These are phyloP conservation scores for Myiotriccus ornatus DNA, from an alignment of 2,797 vertebrate genomes.

Conservation along the genomic window DNA sequence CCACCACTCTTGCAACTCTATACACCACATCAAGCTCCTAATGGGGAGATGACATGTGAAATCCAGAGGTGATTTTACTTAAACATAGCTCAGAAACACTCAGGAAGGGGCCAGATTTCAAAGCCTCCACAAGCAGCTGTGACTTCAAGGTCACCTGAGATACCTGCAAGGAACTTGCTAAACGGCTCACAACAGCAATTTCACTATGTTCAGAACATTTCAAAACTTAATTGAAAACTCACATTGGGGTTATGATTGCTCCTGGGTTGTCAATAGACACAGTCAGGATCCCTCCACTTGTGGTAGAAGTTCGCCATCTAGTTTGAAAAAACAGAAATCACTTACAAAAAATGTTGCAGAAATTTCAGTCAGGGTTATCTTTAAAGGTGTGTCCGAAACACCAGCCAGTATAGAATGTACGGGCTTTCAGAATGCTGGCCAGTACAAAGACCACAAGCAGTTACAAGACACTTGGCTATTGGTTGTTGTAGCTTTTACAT, in stretches of 20 bases:
- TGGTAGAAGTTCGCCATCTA: conserved; percentile 89
- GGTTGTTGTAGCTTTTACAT: neutral
- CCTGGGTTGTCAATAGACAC: conserved; percentile 94
- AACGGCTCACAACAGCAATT: neutral
- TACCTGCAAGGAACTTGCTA: neutral
- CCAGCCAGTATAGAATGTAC: neutral
- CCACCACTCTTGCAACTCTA: neutral
- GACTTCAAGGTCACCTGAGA: neutral
- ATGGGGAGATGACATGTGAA: neutral
- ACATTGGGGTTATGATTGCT: conserved; percentile 82
- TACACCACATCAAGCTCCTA: neutral
- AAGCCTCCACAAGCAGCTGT: neutral
- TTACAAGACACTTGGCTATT: neutral
- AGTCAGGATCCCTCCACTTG: conserved; percentile 87
- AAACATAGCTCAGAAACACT: neutral
- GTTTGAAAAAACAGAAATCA: conserved; percentile 60
- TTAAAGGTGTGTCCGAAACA: neutral
- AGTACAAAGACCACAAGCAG: neutral
- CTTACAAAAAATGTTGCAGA: neutral
- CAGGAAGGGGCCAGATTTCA: neutral
- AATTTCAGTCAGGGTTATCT: neutral
- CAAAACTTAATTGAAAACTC: conserved; percentile 41
- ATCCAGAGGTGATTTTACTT: neutral
- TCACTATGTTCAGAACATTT: neutral
- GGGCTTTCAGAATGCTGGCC: neutral